phyloP scores from a whole-genome alignment of 2,113 vertebrate genomes.

The Lophochroa leadbeateri region DNA sequence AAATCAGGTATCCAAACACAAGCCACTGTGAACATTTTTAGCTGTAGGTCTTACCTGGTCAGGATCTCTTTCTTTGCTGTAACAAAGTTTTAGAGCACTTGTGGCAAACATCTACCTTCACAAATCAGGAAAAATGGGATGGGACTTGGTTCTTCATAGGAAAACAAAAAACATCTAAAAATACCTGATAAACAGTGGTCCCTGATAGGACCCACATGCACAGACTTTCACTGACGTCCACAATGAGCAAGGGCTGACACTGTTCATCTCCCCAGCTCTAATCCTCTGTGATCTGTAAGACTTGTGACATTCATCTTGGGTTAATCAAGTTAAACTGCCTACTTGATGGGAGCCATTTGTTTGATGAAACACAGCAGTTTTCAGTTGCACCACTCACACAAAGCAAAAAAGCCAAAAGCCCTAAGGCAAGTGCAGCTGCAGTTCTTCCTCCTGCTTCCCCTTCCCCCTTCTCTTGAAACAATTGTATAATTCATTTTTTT shows the following conservation, averaged over 20 bases:
- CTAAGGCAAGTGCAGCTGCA: background rate
- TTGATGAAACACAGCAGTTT: conserved; percentile 62
- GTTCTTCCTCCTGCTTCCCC: background rate
- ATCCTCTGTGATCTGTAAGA: conserved; percentile 27
- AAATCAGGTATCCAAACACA: background rate
- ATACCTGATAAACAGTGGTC: background rate
- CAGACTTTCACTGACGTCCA: background rate
- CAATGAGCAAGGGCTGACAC: background rate
- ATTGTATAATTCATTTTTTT: background rate
- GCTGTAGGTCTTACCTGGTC: background rate
- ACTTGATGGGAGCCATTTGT: conserved; percentile 48
- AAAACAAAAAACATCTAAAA: background rate
- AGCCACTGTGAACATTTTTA: background rate
- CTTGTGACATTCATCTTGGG: conserved; percentile 43
- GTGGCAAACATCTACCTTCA: background rate
- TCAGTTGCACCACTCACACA: background rate
- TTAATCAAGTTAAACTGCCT: conserved; percentile 65
- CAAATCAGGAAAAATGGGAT: background rate
- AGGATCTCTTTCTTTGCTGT: background rate
- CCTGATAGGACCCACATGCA: background rate
- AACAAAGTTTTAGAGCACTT: background rate
- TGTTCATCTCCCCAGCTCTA: background rate
- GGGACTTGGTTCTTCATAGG: background rate
- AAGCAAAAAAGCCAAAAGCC: conserved; percentile 20
- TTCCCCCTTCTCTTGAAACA: background rate